phyloP scores from a whole-genome alignment of 1,140 invertebrate species.

The Lysiphlebus fabarum region DNA sequence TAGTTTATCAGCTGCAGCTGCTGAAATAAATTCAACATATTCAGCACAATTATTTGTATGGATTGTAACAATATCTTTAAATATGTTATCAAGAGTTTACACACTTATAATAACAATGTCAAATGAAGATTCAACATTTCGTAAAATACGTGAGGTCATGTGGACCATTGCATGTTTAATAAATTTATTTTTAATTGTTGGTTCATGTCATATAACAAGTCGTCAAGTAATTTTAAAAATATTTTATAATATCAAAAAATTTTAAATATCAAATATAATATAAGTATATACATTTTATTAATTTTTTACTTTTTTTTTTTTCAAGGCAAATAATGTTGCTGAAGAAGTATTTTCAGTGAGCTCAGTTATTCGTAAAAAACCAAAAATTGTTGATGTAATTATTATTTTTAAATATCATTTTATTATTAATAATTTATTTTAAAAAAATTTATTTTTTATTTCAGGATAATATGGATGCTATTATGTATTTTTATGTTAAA shows the following conservation, averaged over 20 bases:
- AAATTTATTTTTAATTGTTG: conserved; percentile 30
- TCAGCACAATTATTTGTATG: conserved; percentile 30
- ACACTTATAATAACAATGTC: conserved; percentile 18
- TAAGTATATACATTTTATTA: too few species aligned
- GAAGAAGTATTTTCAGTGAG: too few species aligned
- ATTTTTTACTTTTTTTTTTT: too few species aligned
- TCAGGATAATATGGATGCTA: conserved; percentile 31
- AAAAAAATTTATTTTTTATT: too few species aligned
- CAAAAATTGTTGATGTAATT: too few species aligned
- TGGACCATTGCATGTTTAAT: conserved; percentile 21
- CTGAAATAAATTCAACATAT: conserved; percentile 33
- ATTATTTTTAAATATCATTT: too few species aligned
- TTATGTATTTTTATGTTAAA: conserved; percentile 29
- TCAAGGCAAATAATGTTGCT: too few species aligned
- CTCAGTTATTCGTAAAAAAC: too few species aligned
- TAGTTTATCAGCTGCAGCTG: conserved; percentile 27
- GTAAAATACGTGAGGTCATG: conserved; percentile 26
- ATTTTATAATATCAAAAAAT: conserved; percentile 19
- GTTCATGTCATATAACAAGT: conserved; percentile 28
- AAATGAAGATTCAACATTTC: neutral
- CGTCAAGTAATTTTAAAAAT: conserved; percentile 19
- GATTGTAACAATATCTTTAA: conserved; percentile 30
- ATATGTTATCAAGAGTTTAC: conserved; percentile 32
- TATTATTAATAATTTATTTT: neutral
- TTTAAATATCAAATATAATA: too few species aligned